A percentile compares a stretch with the other conserved stretches of the same genome.
phyloP scores from a whole-genome alignment of 1,140 invertebrate species.

The Tetragonula clypearis region DNA sequence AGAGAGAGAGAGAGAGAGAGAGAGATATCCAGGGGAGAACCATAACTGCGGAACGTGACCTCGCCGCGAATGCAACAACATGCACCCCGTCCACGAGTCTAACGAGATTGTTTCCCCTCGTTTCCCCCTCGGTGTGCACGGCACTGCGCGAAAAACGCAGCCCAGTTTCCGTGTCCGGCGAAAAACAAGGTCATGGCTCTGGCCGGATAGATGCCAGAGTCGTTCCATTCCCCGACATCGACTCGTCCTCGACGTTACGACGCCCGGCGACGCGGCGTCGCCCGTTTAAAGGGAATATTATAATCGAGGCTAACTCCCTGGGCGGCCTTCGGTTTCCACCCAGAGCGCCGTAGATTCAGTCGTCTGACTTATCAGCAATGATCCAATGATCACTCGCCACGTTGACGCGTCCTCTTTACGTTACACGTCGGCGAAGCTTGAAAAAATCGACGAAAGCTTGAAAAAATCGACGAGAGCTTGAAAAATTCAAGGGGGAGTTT shows the following conservation, averaged over 20 bases:
- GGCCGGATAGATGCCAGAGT: background rate
- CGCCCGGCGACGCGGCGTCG: background rate
- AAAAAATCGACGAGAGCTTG: too few species aligned
- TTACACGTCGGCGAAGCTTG: too few species aligned
- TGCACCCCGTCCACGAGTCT: background rate
- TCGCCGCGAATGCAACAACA: background rate
- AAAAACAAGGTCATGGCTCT: conserved; percentile 2
- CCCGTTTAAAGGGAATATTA: background rate
- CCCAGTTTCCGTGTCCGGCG: background rate
- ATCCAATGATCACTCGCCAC: too few species aligned
- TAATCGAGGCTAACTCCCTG: background rate
- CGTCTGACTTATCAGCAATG: too few species aligned
- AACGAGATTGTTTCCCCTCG: conserved; percentile 28
- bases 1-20: too few species aligned
- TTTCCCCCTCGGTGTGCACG: background rate
- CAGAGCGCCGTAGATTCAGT: too few species aligned
- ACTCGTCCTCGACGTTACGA: background rate
- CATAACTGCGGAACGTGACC: conserved; percentile 20
- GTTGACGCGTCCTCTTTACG: too few species aligned
- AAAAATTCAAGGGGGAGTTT: too few species aligned
- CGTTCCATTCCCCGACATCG: background rate
- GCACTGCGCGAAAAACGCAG: background rate
- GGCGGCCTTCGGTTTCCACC: background rate
- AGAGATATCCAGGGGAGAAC: background rate
- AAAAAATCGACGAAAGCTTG: too few species aligned